These are phyloP conservation scores for Condylura cristata DNA, from an alignment of 2,113 vertebrate genomes.

Conservation along the genomic window DNA sequence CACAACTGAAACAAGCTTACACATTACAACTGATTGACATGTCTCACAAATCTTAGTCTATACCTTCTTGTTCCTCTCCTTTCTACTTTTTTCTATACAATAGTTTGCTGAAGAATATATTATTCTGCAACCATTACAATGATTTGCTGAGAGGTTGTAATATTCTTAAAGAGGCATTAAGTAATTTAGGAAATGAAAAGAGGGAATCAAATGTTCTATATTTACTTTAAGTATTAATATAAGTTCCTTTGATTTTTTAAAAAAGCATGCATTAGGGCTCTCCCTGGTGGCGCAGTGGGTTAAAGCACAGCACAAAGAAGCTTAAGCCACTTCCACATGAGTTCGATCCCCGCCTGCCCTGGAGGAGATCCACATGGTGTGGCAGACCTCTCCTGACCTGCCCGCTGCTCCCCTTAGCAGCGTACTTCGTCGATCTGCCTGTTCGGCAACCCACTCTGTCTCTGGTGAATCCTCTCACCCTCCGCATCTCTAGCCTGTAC, in stretches of 20 bases:
- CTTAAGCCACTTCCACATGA: no score
- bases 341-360: no score
- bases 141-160: not conserved
- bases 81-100: not conserved
- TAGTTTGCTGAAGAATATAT: not conserved
- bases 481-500: no score
- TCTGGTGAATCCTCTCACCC: no score
- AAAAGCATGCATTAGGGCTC: not conserved
- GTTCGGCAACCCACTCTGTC: no score
- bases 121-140: not conserved
- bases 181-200: not conserved
- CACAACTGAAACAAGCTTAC: not conserved
- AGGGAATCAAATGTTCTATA: not conserved
- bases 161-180: not conserved
- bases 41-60: not conserved
- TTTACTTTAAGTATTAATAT: constrained; percentile 15
- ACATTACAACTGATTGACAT: not conserved
- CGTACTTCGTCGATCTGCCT: no score
- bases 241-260: not conserved
- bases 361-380: no score
- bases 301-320: no score
- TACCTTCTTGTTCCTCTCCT: not conserved
- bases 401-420: no score
- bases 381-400: no score
- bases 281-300: no score